A percentile compares a stretch with the other conserved stretches of the same genome.
These are phyloP conservation scores for Esox masquinongy DNA, from an alignment of 2,797 vertebrate genomes.

Conservation along the genomic window DNA sequence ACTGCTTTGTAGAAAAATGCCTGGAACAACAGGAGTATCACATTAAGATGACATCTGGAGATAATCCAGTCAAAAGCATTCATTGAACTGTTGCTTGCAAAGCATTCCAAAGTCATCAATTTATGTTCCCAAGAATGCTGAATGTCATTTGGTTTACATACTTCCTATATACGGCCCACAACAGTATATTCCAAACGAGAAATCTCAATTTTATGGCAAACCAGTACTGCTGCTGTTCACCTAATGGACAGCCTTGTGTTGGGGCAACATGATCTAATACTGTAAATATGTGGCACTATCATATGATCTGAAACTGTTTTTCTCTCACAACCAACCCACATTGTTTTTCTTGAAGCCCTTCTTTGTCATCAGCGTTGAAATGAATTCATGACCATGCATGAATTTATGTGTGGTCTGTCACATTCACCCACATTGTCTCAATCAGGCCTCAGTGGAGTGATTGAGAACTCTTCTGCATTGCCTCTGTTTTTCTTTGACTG, in stretches of 20 bases:
- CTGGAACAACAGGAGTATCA: too few relatives aligned
- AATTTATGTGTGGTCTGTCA: not conserved
- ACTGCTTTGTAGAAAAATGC: too few relatives aligned
- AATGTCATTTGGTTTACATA: not conserved
- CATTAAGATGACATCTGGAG: too few relatives aligned
- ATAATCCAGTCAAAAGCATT: not conserved
- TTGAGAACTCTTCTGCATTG: not conserved
- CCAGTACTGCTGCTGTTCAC: not conserved
- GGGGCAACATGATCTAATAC: not conserved
- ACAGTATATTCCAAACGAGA: not conserved
- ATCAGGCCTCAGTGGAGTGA: not conserved
- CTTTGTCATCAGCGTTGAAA: constrained; percentile 25
- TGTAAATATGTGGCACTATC: not conserved
- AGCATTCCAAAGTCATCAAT: not conserved
- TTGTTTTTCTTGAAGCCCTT: constrained; percentile 29
- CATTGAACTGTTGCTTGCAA: not conserved
- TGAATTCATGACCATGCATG: constrained; percentile 22
- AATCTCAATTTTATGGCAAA: not conserved
- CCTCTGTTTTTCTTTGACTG: not conserved
- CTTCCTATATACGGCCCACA: not conserved
- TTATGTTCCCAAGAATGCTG: not conserved
- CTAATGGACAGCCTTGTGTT: not conserved
- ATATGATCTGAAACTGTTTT: constrained; percentile 12
- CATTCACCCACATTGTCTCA: not conserved
- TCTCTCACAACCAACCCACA: constrained; percentile 16